phyloP scores from a whole-genome alignment of 2,888 invertebrate genomes.

The Rhogogaster chlorosoma region DNA sequence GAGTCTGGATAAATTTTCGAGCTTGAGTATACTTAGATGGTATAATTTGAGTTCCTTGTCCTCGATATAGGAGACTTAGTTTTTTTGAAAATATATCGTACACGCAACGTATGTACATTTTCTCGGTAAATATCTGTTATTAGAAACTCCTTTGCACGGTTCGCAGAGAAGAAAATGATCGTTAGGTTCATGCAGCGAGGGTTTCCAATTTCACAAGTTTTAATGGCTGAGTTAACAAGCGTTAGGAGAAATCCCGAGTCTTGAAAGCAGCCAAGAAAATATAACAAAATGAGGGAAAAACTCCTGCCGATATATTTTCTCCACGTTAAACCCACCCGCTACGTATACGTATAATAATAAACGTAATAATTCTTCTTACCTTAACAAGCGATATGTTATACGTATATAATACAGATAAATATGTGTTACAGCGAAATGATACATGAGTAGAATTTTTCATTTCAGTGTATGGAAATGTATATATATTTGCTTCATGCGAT shows the following conservation, averaged over 20 bases:
- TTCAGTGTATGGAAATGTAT: background rate
- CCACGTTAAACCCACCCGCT: background rate
- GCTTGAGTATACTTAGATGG: background rate
- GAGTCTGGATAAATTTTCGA: background rate
- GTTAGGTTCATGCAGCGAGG: slow-evolving; percentile 17
- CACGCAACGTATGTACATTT: background rate
- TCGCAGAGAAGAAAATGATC: slow-evolving; percentile 23
- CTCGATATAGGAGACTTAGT: background rate
- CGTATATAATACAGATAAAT: too few species aligned
- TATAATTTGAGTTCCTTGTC: background rate
- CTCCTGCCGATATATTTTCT: background rate
- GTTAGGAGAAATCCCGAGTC: slow-evolving; percentile 35
- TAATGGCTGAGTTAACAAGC: slow-evolving; percentile 41
- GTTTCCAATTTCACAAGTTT: slow-evolving; percentile 43
- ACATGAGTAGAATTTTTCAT: too few species aligned
- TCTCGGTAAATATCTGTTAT: background rate
- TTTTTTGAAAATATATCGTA: background rate
- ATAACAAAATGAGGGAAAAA: background rate
- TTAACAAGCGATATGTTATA: background rate
- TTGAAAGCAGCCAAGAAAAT: background rate
- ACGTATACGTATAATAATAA: background rate
- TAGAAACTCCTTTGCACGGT: slow-evolving; percentile 24
- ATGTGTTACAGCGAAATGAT: too few species aligned
- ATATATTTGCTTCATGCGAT: background rate
- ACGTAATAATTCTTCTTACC: background rate